Evolutionary conservation across 2,797 vertebrate species (phyloP).

Genomic region (Sparus aurata): DNA sequence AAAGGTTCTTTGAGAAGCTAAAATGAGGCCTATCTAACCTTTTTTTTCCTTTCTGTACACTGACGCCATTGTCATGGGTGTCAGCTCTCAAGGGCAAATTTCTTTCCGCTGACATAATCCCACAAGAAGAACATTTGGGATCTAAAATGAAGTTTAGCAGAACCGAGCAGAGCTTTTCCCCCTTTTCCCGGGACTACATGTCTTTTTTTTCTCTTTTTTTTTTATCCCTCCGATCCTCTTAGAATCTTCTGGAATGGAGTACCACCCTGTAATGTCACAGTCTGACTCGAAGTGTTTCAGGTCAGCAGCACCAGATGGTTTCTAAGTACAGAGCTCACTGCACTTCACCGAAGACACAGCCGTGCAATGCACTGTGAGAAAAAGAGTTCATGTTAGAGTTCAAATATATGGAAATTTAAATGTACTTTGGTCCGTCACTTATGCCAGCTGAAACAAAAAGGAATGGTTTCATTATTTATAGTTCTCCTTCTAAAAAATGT

Average conservation of each 20-base stretch:
- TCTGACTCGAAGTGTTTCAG: background rate
- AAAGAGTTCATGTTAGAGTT: background rate
- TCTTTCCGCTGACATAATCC: slow-evolving; percentile 58
- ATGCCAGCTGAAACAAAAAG: too few species aligned
- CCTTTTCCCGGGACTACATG: slow-evolving; percentile 1
- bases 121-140: slow-evolving; percentile 42
- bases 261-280: slow-evolving; percentile 41
- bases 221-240: slow-evolving; percentile 40
- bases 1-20: slow-evolving; percentile 50
- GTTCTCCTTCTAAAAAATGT: too few species aligned
- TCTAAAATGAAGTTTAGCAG: slow-evolving; percentile 15
- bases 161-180: background rate
- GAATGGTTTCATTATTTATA: too few species aligned
- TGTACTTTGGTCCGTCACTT: background rate
- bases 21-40: slow-evolving; percentile 17
- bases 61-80: slow-evolving; percentile 58
- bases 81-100: slow-evolving; percentile 43
- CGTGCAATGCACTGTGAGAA: background rate
- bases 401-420: background rate
- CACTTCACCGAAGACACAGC: background rate
- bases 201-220: too few species aligned
- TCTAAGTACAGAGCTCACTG: background rate
- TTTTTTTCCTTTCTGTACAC: slow-evolving; percentile 38
- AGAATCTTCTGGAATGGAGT: slow-evolving; percentile 64
- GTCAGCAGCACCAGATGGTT: slow-evolving; percentile 7